These are phyloP conservation scores for Crypturellus undulatus DNA, from an alignment of 2,113 vertebrate species.

Conservation along the genomic window DNA sequence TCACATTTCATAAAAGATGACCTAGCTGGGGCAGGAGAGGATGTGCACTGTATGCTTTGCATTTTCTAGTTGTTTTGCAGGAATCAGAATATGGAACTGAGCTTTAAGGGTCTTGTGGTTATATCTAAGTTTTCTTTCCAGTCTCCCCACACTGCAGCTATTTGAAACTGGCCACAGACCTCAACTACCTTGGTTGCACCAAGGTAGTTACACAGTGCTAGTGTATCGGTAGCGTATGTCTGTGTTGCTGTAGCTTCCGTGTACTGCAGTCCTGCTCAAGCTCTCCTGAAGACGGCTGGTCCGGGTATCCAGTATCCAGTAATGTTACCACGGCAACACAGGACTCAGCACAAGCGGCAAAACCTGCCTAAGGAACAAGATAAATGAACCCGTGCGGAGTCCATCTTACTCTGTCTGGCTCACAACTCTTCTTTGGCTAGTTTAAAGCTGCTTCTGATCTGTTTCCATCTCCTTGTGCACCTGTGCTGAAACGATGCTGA, in stretches of 20 bases:
- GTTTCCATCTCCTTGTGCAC: neutral
- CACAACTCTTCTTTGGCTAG: neutral
- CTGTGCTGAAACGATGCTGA: neutral
- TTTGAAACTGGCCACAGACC: neutral
- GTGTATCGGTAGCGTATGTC: neutral
- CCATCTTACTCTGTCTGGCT: neutral
- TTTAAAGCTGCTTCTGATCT: neutral
- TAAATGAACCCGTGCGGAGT: neutral
- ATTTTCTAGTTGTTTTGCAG: neutral
- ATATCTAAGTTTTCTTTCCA: neutral
- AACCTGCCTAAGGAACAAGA: neutral
- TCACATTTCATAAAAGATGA: fast-evolving
- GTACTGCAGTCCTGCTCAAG: neutral
- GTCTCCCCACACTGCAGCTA: neutral
- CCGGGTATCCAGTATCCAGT: neutral
- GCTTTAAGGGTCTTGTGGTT: neutral
- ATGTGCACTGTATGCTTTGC: neutral
- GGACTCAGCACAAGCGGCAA: neutral
- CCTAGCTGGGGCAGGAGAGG: neutral
- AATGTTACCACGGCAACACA: constrained; percentile 28
- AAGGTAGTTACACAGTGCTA: neutral
- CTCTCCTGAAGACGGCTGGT: neutral
- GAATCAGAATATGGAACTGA: neutral
- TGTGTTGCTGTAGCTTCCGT: neutral
- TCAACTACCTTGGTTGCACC: neutral